Conservation (phyloP, 37 sponge, comb jelly and placozoan species). For the Aphrocallistes beatrix region DNA sequence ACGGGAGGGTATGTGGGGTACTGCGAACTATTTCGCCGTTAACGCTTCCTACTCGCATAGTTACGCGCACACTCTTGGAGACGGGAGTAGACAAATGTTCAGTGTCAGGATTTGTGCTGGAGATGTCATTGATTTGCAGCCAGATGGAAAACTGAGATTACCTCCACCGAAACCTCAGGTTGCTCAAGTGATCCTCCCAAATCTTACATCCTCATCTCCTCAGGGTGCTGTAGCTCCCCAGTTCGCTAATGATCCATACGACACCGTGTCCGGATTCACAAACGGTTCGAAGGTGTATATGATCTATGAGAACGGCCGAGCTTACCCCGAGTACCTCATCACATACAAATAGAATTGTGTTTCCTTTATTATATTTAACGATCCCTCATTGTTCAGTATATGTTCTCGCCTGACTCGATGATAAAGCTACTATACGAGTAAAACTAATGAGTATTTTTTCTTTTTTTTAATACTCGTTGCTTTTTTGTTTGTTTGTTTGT, state of each 20-base stretch:
- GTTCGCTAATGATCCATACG: conserved; percentile 42
- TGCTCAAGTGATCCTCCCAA: neutral
- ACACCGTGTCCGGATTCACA: conserved; percentile 65
- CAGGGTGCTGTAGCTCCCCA: conserved; percentile 15
- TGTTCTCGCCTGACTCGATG: too few species aligned
- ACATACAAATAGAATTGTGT: conserved; percentile 27
- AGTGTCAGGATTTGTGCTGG: conserved; percentile 59
- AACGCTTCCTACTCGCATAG: conserved; percentile 65
- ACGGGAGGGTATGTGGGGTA: conserved; percentile 62
- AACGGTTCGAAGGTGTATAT: conserved; percentile 52
- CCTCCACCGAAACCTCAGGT: conserved; percentile 41
- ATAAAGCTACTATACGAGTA: too few species aligned
- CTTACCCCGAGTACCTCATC: conserved; percentile 74
- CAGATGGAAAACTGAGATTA: conserved; percentile 38
- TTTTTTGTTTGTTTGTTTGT: too few species aligned
- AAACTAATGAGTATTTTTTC: too few species aligned
- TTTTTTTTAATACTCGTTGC: too few species aligned
- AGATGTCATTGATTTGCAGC: conserved; percentile 29
- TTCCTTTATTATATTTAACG: too few species aligned
- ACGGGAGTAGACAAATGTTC: conserved; percentile 41
- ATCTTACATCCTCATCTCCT: neutral
- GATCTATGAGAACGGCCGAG: conserved; percentile 64
- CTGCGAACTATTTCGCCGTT: conserved; percentile 74
- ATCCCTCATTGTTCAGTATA: too few species aligned
- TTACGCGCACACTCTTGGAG: conserved; percentile 37